A percentile compares a stretch with the other conserved stretches of the same genome.
phyloP scores from a whole-genome alignment of 2,797 vertebrate species.

The Microctenopoma lineatum region DNA sequence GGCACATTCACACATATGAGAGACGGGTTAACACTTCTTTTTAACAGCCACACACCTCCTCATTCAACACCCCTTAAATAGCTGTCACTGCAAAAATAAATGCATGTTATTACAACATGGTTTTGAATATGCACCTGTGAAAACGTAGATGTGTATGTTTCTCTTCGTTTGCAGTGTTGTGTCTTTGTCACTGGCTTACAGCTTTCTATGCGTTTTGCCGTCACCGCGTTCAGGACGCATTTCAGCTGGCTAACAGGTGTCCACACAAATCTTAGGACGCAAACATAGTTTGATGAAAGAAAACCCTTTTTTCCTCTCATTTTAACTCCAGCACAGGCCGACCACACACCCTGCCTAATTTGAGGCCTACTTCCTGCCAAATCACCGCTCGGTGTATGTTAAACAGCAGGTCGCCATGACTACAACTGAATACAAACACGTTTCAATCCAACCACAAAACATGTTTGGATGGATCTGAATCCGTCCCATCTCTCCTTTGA shows the following conservation, averaged over 20 bases:
- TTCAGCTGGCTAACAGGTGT: no score
- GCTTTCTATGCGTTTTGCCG: no score
- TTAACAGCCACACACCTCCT: not conserved
- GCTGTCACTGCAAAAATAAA: slow-evolving; percentile 15
- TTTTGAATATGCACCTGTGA: not conserved
- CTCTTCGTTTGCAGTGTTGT: not conserved
- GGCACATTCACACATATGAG: slow-evolving; percentile 15
- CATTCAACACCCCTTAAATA: slow-evolving; percentile 38
- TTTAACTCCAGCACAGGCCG: no score
- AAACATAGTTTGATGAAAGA: no score
- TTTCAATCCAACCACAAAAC: not conserved
- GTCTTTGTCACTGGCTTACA: not conserved
- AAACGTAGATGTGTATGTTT: not conserved
- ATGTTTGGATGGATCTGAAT: no score
- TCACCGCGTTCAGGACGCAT: no score
- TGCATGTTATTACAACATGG: not conserved
- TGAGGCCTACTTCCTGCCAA: not conserved
- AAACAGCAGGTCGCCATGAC: not conserved
- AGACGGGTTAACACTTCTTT: slow-evolving; percentile 23
- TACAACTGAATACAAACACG: no score
- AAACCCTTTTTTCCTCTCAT: no score
- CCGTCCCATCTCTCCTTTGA: slow-evolving; percentile 4
- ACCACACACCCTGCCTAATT: not conserved
- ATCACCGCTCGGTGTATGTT: not conserved
- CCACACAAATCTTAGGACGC: no score